These are phyloP conservation scores for Rhamphomyia laevipes DNA, from an alignment of 2,888 invertebrate genomes.

Conservation along the genomic window DNA sequence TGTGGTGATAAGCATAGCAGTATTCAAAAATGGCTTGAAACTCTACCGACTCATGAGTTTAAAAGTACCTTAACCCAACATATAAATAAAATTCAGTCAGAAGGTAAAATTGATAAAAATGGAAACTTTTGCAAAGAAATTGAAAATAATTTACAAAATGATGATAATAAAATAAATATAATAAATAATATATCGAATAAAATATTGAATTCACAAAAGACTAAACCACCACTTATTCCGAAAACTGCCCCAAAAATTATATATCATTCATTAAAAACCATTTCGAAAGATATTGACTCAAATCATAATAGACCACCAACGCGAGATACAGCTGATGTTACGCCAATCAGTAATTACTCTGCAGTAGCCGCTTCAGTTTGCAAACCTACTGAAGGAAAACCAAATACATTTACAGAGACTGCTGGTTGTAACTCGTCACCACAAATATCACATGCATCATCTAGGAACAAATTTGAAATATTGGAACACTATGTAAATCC, in stretches of 20 bases:
- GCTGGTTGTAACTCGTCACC: conserved; percentile 24
- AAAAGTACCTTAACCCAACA: neutral
- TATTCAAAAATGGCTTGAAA: conserved; percentile 64
- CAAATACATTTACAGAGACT: conserved; percentile 34
- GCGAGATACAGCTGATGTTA: conserved; percentile 13
- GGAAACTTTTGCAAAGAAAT: neutral
- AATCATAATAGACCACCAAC: neutral
- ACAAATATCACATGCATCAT: conserved; percentile 23
- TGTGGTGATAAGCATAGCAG: conserved; percentile 62
- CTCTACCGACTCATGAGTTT: conserved; percentile 42
- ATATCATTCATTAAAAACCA: conserved; percentile 14
- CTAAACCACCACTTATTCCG: conserved; percentile 28
- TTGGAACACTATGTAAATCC: conserved; percentile 32
- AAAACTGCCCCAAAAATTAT: conserved; percentile 16
- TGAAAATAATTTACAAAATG: neutral
- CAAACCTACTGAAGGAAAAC: conserved; percentile 29
- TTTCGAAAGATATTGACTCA: neutral
- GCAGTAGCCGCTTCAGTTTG: conserved; percentile 30
- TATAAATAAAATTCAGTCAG: conserved; percentile 3
- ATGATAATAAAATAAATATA: neutral
- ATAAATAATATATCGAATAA: neutral
- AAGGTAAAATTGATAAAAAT: conserved; percentile 30
- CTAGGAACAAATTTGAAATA: conserved; percentile 26
- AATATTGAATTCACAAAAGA: conserved; percentile 15
- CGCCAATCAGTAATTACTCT: conserved; percentile 25